phyloP scores from a whole-genome alignment of 2,888 invertebrate genomes.

The Phrixothrix hirtus region DNA sequence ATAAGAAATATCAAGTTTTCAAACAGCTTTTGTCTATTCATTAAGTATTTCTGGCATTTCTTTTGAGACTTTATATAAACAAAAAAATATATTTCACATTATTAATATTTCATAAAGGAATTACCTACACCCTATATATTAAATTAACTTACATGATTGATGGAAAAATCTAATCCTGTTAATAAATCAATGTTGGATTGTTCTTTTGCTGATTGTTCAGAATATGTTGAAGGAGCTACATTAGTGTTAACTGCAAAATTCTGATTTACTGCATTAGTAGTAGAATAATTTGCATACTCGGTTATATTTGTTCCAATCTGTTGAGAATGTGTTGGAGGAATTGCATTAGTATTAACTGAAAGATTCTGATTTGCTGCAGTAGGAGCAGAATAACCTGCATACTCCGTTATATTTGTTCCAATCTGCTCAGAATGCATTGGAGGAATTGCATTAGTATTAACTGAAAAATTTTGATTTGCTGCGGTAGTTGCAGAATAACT shows the following conservation, averaged over 20 bases:
- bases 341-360: neutral
- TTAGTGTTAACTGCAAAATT: neutral
- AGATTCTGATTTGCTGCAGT: slow-evolving; percentile 2
- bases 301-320: too few relatives aligned
- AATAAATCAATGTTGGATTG: slow-evolving; percentile 63
- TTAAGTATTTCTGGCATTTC: too few relatives aligned
- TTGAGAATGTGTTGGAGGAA: neutral
- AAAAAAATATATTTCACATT: too few relatives aligned
- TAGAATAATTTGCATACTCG: too few relatives aligned
- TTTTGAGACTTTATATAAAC: too few relatives aligned
- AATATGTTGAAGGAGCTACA: neutral
- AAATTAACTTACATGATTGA: slow-evolving; percentile 59
- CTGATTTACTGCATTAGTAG: slow-evolving; percentile 3
- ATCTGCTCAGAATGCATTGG: neutral
- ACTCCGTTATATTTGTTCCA: too few relatives aligned
- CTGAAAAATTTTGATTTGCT: slow-evolving; percentile 2
- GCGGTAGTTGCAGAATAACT: neutral
- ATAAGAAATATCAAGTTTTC: too few relatives aligned
- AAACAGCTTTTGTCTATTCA: too few relatives aligned
- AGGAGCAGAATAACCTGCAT: too few relatives aligned
- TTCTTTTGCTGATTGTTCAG: slow-evolving; percentile 9
- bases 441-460: neutral
- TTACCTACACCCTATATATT: neutral
- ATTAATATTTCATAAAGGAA: neutral
- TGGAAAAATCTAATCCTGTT: slow-evolving; percentile 75